Conservation (phyloP, 2,888 invertebrate species). For the Agrotis clavis region DNA sequence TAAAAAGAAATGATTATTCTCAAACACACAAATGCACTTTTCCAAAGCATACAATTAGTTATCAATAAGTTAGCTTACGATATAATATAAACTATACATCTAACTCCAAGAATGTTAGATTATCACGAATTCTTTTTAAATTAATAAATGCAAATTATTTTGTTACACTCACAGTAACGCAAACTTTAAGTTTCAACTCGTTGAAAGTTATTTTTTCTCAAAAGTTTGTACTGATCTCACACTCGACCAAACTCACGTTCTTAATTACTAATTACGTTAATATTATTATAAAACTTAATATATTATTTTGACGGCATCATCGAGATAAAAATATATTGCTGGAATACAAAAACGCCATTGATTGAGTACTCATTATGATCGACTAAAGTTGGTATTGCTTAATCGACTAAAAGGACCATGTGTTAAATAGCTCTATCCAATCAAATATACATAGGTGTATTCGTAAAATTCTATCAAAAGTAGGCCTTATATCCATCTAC, state of each 20-base stretch:
- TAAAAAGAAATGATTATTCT: slow-evolving; percentile 75
- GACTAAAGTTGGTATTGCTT: slow-evolving; percentile 32
- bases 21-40: slow-evolving; percentile 70
- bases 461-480: slow-evolving; percentile 37
- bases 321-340: slow-evolving; percentile 34
- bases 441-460: slow-evolving; percentile 15
- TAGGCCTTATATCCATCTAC: neutral
- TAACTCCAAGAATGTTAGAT: slow-evolving; percentile 68
- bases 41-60: slow-evolving; percentile 72
- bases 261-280: slow-evolving; percentile 63
- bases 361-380: slow-evolving; percentile 28
- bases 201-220: slow-evolving; percentile 70
- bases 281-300: slow-evolving; percentile 64
- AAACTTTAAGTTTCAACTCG: slow-evolving; percentile 74
- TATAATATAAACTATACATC: slow-evolving; percentile 65
- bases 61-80: slow-evolving; percentile 76
- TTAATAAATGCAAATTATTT: slow-evolving; percentile 84
- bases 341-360: slow-evolving; percentile 46
- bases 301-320: slow-evolving; percentile 63
- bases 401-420: slow-evolving; percentile 27
- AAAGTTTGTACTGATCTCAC: slow-evolving; percentile 80
- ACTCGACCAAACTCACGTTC: slow-evolving; percentile 68
- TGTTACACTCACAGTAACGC: slow-evolving; percentile 63
- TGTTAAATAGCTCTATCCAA: neutral
- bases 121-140: slow-evolving; percentile 78